Evolutionary conservation across 2,113 vertebrate genomes (phyloP).

Genomic region (Spea multiplicata): DNA sequence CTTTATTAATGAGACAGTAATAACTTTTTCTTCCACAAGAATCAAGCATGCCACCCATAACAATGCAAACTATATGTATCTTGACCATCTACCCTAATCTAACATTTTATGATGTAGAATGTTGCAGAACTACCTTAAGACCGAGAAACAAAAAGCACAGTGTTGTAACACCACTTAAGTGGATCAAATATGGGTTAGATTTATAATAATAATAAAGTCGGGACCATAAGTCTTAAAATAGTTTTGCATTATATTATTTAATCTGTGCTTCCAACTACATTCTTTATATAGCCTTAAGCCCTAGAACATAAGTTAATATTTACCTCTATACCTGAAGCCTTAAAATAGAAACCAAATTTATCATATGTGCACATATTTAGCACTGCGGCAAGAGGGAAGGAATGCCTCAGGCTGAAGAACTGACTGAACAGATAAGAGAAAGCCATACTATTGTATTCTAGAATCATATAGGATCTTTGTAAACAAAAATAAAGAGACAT

Average conservation of each 20-base stretch:
- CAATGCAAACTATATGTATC: too few species aligned
- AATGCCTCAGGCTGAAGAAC: conserved; percentile 15
- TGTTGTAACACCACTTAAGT: neutral
- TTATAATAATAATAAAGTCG: neutral
- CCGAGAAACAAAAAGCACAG: neutral
- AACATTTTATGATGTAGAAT: too few species aligned
- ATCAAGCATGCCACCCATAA: too few species aligned
- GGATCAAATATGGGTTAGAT: neutral
- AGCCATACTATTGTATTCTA: conserved; percentile 2
- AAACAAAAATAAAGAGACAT: conserved; percentile 12
- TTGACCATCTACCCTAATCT: too few species aligned
- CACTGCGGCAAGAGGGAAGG: neutral
- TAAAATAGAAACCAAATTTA: conserved; percentile 32
- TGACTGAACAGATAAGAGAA: neutral
- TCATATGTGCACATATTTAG: conserved; percentile 22
- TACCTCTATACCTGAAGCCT: conserved; percentile 6
- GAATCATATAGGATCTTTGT: neutral
- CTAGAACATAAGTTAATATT: conserved; percentile 23
- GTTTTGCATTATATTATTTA: neutral
- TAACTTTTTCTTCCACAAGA: too few species aligned
- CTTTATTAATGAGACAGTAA: too few species aligned
- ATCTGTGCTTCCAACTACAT: conserved; percentile 2
- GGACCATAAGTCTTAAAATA: neutral
- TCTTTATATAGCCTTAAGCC: neutral
- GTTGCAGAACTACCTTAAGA: neutral